Evolutionary conservation across 2,113 vertebrate genomes (phyloP).

Genomic region (Monarcha castaneiventris): DNA sequence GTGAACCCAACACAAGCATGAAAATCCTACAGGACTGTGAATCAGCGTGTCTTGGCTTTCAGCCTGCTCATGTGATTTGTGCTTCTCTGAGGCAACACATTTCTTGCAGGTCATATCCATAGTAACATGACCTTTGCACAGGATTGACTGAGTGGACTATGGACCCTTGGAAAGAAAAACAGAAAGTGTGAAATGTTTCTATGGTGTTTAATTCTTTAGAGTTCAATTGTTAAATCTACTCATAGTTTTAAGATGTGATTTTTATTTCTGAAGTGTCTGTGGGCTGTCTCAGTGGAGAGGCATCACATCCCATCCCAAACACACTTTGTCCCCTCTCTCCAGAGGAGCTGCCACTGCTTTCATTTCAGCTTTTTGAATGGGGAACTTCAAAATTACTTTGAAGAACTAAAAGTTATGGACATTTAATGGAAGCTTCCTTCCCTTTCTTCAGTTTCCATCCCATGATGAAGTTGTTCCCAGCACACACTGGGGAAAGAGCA

Average conservation of each 20-base stretch:
- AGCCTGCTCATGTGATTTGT: conserved; percentile 38
- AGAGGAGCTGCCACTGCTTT: conserved; percentile 34
- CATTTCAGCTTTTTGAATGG: conserved; percentile 23
- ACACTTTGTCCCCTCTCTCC: conserved; percentile 20
- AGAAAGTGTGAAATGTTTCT: conserved; percentile 42
- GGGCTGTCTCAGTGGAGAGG: background rate
- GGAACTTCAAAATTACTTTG: conserved; percentile 48
- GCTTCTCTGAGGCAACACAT: conserved; percentile 35
- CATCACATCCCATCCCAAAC: background rate
- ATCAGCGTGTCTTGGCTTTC: conserved; percentile 37
- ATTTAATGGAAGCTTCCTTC: background rate
- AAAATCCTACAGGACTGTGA: conserved; percentile 38
- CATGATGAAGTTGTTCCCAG: background rate
- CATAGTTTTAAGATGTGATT: conserved; percentile 52
- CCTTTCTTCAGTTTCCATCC: background rate
- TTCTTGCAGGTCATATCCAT: conserved; percentile 53
- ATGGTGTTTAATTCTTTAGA: conserved; percentile 64
- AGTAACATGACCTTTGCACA: conserved; percentile 72
- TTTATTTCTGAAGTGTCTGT: conserved; percentile 19
- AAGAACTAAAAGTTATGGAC: background rate
- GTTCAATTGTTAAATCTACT: conserved; percentile 57
- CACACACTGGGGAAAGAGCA: background rate
- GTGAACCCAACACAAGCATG: background rate
- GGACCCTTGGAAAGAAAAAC: conserved; percentile 58
- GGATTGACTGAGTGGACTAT: conserved; percentile 48